Evolutionary conservation across 1,140 invertebrate genomes (phyloP).

Genomic region (Lasaia peninsularis): DNA sequence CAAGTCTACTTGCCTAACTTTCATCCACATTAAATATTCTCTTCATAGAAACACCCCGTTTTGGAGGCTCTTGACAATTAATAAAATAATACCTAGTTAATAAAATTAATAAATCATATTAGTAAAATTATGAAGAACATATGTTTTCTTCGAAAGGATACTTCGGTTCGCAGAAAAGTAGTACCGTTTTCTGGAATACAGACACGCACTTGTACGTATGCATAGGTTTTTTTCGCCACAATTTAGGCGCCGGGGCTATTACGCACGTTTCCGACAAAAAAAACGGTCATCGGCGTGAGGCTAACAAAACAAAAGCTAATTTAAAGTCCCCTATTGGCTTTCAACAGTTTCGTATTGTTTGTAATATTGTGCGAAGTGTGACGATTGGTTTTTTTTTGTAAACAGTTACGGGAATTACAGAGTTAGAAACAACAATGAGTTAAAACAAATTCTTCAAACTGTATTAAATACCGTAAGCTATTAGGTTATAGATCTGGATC

Average conservation of each 20-base stretch:
- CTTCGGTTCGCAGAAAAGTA: neutral
- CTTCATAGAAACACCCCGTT: no score
- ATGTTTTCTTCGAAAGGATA: neutral
- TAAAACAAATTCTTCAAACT: neutral
- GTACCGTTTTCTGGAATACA: neutral
- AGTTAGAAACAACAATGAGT: neutral
- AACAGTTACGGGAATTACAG: slow-evolving; percentile 4
- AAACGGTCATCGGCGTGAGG: slow-evolving; percentile 38
- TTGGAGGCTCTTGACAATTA: no score
- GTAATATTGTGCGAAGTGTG: slow-evolving; percentile 19
- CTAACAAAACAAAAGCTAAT: slow-evolving; percentile 61
- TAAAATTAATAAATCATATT: no score
- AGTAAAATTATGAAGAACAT: no score
- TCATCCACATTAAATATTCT: no score
- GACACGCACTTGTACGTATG: slow-evolving; percentile 41
- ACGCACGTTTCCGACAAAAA: slow-evolving; percentile 46
- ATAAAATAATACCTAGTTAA: no score
- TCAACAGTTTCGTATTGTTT: slow-evolving; percentile 36
- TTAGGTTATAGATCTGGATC: no score
- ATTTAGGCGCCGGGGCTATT: slow-evolving; percentile 65
- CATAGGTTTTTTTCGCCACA: slow-evolving; percentile 45
- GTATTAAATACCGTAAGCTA: no score
- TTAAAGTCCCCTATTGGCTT: slow-evolving; percentile 37
- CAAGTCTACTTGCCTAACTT: no score
- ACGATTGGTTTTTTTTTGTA: slow-evolving; percentile 15